These are phyloP conservation scores for Acinonyx jubatus DNA, from an alignment of 2,113 vertebrate species.

Conservation along the genomic window DNA sequence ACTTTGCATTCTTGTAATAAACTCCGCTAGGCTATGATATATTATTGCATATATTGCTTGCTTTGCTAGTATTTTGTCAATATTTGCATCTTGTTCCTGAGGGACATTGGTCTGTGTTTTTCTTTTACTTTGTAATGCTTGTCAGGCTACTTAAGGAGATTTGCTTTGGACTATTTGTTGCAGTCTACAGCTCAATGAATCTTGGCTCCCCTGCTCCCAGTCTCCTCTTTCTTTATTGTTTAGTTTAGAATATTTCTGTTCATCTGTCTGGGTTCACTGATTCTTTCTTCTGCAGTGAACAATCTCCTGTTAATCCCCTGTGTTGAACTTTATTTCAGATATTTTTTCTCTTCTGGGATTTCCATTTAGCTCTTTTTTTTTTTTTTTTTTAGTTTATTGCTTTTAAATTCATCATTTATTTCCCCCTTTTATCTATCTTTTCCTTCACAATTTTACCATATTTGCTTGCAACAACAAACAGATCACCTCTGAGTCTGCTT, in stretches of 20 bases:
- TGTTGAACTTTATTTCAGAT: background rate
- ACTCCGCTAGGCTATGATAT: background rate
- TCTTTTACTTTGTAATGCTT: background rate
- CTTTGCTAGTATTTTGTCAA: background rate
- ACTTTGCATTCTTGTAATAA: slow-evolving; percentile 5
- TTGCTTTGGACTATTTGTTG: background rate
- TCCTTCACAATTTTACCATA: background rate
- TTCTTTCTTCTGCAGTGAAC: background rate
- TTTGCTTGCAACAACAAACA: background rate
- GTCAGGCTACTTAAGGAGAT: background rate
- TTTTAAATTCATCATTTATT: background rate
- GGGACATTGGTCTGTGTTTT: background rate
- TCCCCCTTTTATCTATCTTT: background rate
- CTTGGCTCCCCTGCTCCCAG: background rate
- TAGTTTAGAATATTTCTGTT: slow-evolving; percentile 3
- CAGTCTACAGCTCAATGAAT: background rate
- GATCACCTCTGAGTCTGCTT: background rate
- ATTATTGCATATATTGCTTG: background rate
- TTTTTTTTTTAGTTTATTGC: background rate
- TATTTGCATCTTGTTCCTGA: background rate
- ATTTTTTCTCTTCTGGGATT: background rate
- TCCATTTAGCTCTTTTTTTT: background rate
- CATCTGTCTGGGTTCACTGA: background rate
- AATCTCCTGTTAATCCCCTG: background rate
- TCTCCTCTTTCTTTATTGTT: background rate